Evolutionary conservation across 1,140 invertebrate genomes (phyloP).

Genomic region (Brachionus plicatilis): DNA sequence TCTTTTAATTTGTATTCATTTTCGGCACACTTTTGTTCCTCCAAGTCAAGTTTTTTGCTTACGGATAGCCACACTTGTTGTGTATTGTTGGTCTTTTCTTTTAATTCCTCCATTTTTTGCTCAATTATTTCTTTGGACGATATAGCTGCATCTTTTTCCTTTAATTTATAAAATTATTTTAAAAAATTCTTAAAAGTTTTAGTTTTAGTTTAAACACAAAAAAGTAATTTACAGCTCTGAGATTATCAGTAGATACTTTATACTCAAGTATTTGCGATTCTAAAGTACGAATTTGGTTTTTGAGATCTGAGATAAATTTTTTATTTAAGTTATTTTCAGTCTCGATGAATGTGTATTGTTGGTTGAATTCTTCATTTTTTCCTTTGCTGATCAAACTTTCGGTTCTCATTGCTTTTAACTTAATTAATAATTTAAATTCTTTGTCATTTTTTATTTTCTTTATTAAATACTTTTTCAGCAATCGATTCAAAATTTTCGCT

Average conservation of each 20-base stretch:
- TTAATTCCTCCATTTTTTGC: constrained; percentile 48
- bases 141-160: constrained; percentile 52
- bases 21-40: constrained; percentile 44
- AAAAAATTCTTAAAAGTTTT: background rate
- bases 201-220: background rate
- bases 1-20: constrained; percentile 37
- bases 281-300: constrained; percentile 48
- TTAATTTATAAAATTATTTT: constrained; percentile 39
- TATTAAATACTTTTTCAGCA: background rate
- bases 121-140: constrained; percentile 45
- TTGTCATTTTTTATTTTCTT: background rate
- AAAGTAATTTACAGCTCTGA: constrained; percentile 45
- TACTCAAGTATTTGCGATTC: constrained; percentile 53
- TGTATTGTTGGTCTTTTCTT: constrained; percentile 48
- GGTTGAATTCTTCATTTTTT: background rate
- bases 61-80: constrained; percentile 49
- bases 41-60: constrained; percentile 47
- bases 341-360: constrained; percentile 45
- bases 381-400: constrained; percentile 41
- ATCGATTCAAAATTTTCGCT: background rate
- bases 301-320: constrained; percentile 50
- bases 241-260: constrained; percentile 52
- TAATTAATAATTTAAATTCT: constrained; percentile 42
- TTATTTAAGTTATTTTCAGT: constrained; percentile 54
- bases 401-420: background rate